phyloP scores from a whole-genome alignment of 2,888 invertebrate species.

The Lepeophtheirus nordmannii region DNA sequence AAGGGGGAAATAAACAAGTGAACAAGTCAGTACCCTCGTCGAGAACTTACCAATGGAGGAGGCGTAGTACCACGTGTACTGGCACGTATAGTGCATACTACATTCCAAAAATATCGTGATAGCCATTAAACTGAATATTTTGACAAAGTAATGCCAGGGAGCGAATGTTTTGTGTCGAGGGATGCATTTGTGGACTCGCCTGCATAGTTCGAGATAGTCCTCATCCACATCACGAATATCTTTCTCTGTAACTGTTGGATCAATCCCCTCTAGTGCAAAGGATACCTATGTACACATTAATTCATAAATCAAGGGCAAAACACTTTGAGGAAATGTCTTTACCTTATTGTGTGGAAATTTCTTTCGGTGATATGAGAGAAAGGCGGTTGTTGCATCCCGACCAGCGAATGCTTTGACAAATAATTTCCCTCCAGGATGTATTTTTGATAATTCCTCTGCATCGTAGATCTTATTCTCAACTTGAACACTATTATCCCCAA shows the following conservation, averaged over 20 bases:
- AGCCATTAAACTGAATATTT: not conserved
- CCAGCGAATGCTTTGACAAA: constrained; percentile 15
- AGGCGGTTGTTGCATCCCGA: not conserved
- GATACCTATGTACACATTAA: not conserved
- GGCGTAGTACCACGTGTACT: not conserved
- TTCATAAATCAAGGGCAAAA: no score
- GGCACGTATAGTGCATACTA: not conserved
- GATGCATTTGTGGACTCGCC: not conserved
- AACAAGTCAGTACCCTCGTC: not conserved
- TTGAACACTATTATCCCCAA: not conserved
- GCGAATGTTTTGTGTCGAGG: constrained; percentile 9
- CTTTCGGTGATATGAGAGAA: constrained; percentile 5
- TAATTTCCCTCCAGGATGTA: constrained; percentile 12
- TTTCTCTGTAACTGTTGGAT: not conserved
- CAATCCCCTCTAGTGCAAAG: not conserved
- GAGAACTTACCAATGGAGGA: not conserved
- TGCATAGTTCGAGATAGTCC: not conserved
- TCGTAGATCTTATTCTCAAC: constrained; percentile 9
- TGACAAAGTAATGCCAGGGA: constrained; percentile 9
- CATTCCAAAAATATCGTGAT: not conserved
- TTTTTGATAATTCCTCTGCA: not conserved
- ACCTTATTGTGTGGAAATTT: not conserved
- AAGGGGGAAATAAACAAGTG: not conserved
- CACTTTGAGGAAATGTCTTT: not conserved
- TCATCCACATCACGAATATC: not conserved